Base-by-base conservation (phyloP, 2,888 invertebrate species). In the Strigamia transsilvanica region DNA sequence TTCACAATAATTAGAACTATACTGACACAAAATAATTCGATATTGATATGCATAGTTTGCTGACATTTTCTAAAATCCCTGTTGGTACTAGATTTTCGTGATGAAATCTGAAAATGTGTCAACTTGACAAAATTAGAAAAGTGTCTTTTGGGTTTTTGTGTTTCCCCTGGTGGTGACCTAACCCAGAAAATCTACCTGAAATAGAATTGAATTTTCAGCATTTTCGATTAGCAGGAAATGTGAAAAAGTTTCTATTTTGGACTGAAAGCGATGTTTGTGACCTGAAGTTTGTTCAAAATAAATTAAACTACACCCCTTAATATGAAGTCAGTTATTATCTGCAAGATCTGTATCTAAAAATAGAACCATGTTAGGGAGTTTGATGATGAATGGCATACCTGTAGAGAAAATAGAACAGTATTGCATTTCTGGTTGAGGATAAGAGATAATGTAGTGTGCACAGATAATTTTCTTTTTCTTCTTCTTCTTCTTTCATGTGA, bases 311-410 rank as follows among this genome's bases (percentile, higher is more conserved):
- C 46, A 13, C 1, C 5, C 5, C 46, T n/a, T 46, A 15, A 56
- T 56, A 18, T n/a, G 9, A 9, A 18, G 15, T 21, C 4, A n/a
- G 15, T 56, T 9, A n/a, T 56, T 56, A 56, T 56, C 56, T 56
- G 5, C 5, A 9, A 15, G n/a, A 56, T n/a, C 10, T 27, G 12
- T 73, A 73, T 73, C 73, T 73, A 73, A 32, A 73, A 73, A 73
- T 73, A 73, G n/a, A 27, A 73, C 12, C 13, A 12, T 10, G 15
- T 32, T 27, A 32, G 27, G 27, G 73, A 32, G 73, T 15, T 73
- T 73, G 56, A 73, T 73, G 73, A 73, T 73, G 73, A 73, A 73
- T 73, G 73, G 73, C 23, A 32, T 73, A 73, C 73, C 73, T 73
- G 73, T 27, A 32, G 23, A 73, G 32, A 73, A 73, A 73, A 73